phyloP scores from a whole-genome alignment of 2,797 vertebrate genomes.

The Cynopterus sphinx region DNA sequence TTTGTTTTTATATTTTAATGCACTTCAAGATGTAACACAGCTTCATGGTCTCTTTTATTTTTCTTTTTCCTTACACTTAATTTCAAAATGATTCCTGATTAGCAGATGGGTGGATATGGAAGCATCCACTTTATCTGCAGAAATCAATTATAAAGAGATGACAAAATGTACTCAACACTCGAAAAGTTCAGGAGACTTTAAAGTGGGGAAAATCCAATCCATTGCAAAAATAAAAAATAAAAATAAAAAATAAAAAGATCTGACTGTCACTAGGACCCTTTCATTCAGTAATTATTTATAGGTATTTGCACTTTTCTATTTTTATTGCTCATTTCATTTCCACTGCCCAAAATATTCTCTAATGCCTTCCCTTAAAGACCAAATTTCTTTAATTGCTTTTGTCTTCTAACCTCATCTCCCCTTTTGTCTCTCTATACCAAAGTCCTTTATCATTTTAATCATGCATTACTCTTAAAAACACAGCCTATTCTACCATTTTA shows the following conservation, averaged over 20 bases:
- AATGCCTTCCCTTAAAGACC: neutral
- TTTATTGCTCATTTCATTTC: slow-evolving; percentile 7
- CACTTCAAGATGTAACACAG: slow-evolving; percentile 40
- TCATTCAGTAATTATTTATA: slow-evolving; percentile 16
- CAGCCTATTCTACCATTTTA: neutral
- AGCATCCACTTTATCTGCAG: neutral
- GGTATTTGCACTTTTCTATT: neutral
- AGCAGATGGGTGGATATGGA: slow-evolving; percentile 1
- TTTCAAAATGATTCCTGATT: slow-evolving; percentile 43
- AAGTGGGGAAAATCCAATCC: neutral
- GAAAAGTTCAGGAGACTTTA: neutral
- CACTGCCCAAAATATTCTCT: neutral
- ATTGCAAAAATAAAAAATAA: neutral
- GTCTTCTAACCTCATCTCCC: neutral
- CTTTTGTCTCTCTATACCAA: neutral
- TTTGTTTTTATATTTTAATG: slow-evolving; percentile 34
- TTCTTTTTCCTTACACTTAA: neutral
- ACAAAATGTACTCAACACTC: neutral
- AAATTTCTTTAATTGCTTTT: neutral
- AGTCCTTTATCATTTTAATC: neutral
- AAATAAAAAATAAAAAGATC: neutral
- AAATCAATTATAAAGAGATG: neutral
- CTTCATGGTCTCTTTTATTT: slow-evolving; percentile 26
- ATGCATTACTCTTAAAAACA: neutral
- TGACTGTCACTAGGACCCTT: neutral